Base-by-base conservation (phyloP, 2,113 vertebrate genomes). In the Misgurnus anguillicaudatus region DNA sequence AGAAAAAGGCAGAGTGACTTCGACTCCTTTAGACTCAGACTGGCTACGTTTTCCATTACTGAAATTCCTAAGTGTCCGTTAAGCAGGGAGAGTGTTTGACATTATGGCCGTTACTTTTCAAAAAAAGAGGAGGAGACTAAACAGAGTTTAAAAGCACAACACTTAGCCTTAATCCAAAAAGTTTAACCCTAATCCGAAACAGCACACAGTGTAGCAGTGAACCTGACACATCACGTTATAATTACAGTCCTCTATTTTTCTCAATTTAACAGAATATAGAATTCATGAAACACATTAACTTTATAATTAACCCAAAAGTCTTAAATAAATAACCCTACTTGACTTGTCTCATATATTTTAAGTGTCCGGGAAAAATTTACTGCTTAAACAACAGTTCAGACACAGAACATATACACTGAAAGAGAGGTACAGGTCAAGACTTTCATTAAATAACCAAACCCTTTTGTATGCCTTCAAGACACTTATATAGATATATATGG, bases 51-150 rank as follows among this genome's bases (percentile, higher is more conserved):
- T 81, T 78, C 75, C 70, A 36, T 84, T 81, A 84, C 17, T 80
- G 21, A 84, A 78, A 84, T 81, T 84, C 79, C 75, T 70, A 48
- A 79, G 75, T 19, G 41, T 65, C 70, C 41, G 79, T 81, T 84
- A 24, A 71, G 80, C 75, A 71, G 80, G 71, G 74, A 67, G 77
- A 60, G 72, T 60, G 67, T 57, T 70, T 16, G 80, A 81, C 74
- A 42, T 57, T 14, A 69, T 16, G 82, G 70, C 79, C 10, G 75
- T 81, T 84, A 78, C 45, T 47, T 64, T 69, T 72, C 72, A 68
- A 42, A 55, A 41, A 71, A 73, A 68, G 57, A 9, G 51, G 69
- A 68, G 57, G 41, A 47, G 41, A 61, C 51, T 21, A 72, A 69
- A 73, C 61, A 66, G 24, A 73, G 63, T 11, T 53, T 39, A 45